Conservation (phyloP, 2,888 invertebrate genomes). For the Trypoxylon attenuatum region DNA sequence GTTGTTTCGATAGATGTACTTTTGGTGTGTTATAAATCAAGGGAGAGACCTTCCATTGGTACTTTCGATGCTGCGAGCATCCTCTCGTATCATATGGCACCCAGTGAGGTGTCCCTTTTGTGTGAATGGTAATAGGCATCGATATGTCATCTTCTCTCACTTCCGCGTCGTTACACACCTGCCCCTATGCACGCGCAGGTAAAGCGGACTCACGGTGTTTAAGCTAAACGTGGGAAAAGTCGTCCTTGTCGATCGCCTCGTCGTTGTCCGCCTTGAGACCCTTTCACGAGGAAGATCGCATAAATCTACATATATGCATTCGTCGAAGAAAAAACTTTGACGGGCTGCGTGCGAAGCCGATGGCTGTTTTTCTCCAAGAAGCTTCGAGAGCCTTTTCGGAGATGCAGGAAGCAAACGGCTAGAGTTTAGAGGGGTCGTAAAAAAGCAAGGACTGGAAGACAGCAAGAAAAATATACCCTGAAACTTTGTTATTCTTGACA, state of each 20-base stretch:
- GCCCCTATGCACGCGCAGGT: constrained; percentile 41
- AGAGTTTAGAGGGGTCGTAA: constrained; percentile 4
- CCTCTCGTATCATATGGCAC: constrained; percentile 1
- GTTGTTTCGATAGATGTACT: too few relatives aligned
- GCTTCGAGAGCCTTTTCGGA: constrained; percentile 52
- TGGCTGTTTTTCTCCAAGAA: constrained; percentile 51
- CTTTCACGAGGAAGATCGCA: constrained; percentile 62
- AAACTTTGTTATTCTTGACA: constrained; percentile 30
- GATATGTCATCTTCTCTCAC: constrained; percentile 49
- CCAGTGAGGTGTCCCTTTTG: constrained; percentile 27
- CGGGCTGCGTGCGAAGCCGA: constrained; percentile 50
- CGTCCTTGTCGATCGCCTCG: too few relatives aligned
- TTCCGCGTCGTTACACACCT: constrained; percentile 53
- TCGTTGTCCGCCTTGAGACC: constrained; percentile 43
- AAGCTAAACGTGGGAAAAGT: constrained; percentile 53
- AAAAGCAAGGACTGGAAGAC: constrained; percentile 40
- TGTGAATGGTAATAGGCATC: constrained; percentile 47
- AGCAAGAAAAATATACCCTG: constrained; percentile 27
- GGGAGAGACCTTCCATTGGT: background rate
- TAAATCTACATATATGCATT: constrained; percentile 72
- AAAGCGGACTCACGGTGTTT: constrained; percentile 41
- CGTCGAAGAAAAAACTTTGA: constrained; percentile 65
- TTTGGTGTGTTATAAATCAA: background rate
- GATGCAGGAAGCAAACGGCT: constrained; percentile 24
- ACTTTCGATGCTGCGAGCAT: background rate